Evolutionary conservation across 2,888 invertebrate species (phyloP).

Genomic region (Scaptomyza cyrtandrae): DNA sequence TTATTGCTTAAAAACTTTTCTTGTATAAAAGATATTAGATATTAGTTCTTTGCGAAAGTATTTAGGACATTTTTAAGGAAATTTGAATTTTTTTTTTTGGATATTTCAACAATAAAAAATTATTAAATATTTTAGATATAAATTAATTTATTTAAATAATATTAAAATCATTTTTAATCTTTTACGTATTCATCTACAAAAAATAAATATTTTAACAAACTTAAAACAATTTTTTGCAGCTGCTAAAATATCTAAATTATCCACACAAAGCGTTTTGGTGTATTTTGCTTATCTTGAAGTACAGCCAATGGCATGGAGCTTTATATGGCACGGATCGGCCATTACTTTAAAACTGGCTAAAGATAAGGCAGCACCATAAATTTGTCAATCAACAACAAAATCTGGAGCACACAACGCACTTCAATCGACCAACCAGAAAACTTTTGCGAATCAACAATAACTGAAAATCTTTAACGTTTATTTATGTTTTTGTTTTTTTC

Average conservation of each 20-base stretch:
- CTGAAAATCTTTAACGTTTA: background rate
- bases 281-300: constrained; percentile 15
- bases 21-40: no score
- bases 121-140: no score
- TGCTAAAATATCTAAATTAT: background rate
- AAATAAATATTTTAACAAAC: no score
- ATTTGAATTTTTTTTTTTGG: no score
- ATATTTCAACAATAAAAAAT: no score
- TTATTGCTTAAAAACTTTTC: no score
- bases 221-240: background rate
- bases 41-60: no score
- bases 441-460: constrained; percentile 19
- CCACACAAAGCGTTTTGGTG: background rate
- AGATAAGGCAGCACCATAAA: constrained; percentile 31
- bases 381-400: constrained; percentile 21
- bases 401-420: constrained; percentile 56
- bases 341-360: constrained; percentile 24
- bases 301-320: constrained; percentile 40
- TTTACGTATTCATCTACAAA: no score
- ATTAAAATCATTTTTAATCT: no score
- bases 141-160: no score
- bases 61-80: no score
- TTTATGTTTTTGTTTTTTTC: constrained; percentile 18
- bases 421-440: constrained; percentile 80
- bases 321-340: constrained; percentile 39